Evolutionary conservation across 2,888 invertebrate species (phyloP), one percentile per base, ranked within the genome.

Genomic region (Leptinotarsa rubiginosa): DNA sequence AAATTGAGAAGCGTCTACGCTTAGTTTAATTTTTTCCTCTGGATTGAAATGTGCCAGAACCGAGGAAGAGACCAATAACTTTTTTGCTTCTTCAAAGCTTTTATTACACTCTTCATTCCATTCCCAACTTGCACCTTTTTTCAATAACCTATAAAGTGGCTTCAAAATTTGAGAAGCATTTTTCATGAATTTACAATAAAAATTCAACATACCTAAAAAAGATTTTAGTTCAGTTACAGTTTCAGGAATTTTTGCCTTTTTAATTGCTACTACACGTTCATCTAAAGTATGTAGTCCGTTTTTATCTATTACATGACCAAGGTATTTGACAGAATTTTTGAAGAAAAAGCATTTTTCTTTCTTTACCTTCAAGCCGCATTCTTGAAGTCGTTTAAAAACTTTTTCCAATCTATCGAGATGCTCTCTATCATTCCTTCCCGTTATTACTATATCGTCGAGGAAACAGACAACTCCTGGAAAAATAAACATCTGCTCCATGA

Each of bases 341-440:
- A 78, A 81, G 59, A 84, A 78, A 16, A 73, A 62, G 68, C 82
- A 84, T 70, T 84, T 84, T 62, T 77, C 22, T 22, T 22, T 22
- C 22, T 22, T 22, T 22, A 22, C 22, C 22, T 22, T 22, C 22
- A 22, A 22, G 22, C 22, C 22, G 22, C 22, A 22, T 20, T 20
- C 20, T 20, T 20, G 20, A 3, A 22, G 22, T 22, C 22, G 22
- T 22, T 22, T 22, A 22, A 22, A 22, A 22, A 22, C 22, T 22
- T 22, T 22, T 22, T 22, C 22, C 22, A 22, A 22, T 22, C 22
- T 22, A 16, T 64, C 62, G 18, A 62, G 22, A 22, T 31, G 62
- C 31, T 62, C n/a, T 16, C 15, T n/a, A 62, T 62, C 15, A 62
- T 15, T n/a, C 16, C 18, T 59, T 62, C 31, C 22, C 3, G 62